These are phyloP conservation scores for Ctenosaura bakeri DNA, from an alignment of 2,797 vertebrate species.

Conservation along the genomic window DNA sequence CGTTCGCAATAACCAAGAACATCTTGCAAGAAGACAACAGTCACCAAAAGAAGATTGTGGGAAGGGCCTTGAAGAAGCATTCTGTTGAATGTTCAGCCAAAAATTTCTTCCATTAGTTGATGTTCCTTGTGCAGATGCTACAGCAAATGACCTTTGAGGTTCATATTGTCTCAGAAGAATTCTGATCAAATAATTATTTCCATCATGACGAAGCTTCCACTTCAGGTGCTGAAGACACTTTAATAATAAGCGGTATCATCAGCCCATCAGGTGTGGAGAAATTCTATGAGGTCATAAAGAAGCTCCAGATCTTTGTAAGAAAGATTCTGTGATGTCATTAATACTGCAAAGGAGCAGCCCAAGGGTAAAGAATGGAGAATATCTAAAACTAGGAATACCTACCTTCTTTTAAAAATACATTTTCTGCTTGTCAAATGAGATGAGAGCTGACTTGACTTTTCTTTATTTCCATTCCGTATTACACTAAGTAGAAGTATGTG, in stretches of 20 bases:
- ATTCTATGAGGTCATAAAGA: slow-evolving; percentile 60
- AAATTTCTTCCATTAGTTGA: slow-evolving; percentile 17
- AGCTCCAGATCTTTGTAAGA: neutral
- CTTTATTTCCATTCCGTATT: neutral
- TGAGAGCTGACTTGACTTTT: neutral
- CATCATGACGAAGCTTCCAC: slow-evolving; percentile 23
- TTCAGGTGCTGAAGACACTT: slow-evolving; percentile 4
- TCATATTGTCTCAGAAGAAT: slow-evolving; percentile 16
- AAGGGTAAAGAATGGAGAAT: neutral
- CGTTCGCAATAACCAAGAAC: slow-evolving; percentile 60
- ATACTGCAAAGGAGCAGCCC: slow-evolving; percentile 1
- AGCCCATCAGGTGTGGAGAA: slow-evolving; percentile 37
- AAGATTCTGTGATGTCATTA: slow-evolving; percentile 44
- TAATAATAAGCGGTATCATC: slow-evolving; percentile 20
- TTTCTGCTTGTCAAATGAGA: slow-evolving; percentile 9
- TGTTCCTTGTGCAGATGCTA: slow-evolving; percentile 31
- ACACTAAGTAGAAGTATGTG: neutral
- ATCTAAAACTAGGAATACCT: slow-evolving; percentile 11
- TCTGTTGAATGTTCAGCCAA: slow-evolving; percentile 39
- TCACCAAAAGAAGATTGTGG: slow-evolving; percentile 50
- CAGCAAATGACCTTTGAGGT: slow-evolving; percentile 17
- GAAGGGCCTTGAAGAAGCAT: slow-evolving; percentile 51
- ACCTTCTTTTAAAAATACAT: neutral
- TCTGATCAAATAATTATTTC: slow-evolving; percentile 4
- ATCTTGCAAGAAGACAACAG: slow-evolving; percentile 55